phyloP scores from a whole-genome alignment of 2,888 invertebrate species.

The Drosophila merina region DNA sequence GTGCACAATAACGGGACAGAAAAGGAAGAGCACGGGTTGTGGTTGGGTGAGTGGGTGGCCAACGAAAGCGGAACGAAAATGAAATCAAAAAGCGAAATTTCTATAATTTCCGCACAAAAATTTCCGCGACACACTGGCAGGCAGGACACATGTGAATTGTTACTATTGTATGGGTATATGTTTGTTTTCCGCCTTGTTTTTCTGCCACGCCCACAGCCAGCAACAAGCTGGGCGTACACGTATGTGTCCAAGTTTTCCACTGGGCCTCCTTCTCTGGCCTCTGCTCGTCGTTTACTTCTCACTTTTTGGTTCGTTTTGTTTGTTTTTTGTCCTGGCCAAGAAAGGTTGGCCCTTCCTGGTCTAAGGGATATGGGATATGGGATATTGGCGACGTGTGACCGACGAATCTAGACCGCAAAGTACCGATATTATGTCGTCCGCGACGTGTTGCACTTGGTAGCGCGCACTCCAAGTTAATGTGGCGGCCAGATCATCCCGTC shows the following conservation, averaged over 20 bases:
- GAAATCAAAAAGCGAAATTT: slow-evolving; percentile 75
- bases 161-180: slow-evolving; percentile 9
- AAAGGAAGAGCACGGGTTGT: background rate
- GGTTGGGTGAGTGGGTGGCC: slow-evolving; percentile 18
- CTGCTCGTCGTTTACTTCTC: slow-evolving; percentile 12
- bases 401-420: slow-evolving; percentile 74
- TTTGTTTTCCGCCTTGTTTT: slow-evolving; percentile 10
- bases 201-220: slow-evolving; percentile 64
- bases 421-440: slow-evolving; percentile 71
- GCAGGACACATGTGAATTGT: slow-evolving; percentile 24
- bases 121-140: slow-evolving; percentile 57
- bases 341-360: slow-evolving; percentile 50
- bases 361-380: slow-evolving; percentile 13
- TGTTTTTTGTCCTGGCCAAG: slow-evolving; percentile 50
- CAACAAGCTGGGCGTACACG: slow-evolving; percentile 62
- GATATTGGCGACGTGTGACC: slow-evolving; percentile 64
- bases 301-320: slow-evolving; percentile 26
- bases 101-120: slow-evolving; percentile 81
- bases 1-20: slow-evolving; percentile 14
- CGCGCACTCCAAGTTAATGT: slow-evolving; percentile 77
- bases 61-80: slow-evolving; percentile 65
- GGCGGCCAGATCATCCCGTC: slow-evolving; percentile 55
- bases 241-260: slow-evolving; percentile 45
- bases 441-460: slow-evolving; percentile 77
- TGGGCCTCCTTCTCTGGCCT: slow-evolving; percentile 19